A percentile compares a stretch with the other conserved stretches of the same genome.
Evolutionary conservation across 2,113 vertebrate genomes (phyloP).

Genomic region (Excalfactoria chinensis): DNA sequence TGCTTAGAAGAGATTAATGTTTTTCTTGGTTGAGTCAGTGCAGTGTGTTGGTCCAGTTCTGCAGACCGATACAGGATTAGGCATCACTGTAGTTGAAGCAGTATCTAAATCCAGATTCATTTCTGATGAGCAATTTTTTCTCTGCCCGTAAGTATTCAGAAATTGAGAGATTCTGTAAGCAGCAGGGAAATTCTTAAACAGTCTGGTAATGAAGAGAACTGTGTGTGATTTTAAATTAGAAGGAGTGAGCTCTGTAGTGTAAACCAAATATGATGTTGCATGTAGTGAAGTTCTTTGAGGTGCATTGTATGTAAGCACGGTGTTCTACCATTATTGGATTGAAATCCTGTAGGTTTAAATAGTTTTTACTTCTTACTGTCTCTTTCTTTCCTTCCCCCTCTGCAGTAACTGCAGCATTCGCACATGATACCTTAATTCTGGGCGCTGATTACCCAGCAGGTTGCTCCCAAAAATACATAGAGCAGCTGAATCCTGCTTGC

Average conservation of each 20-base stretch:
- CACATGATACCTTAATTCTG: not conserved
- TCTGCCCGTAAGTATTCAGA: not conserved
- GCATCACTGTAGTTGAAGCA: not conserved
- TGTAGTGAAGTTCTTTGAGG: not conserved
- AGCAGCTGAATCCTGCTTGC: not conserved
- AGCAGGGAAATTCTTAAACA: not conserved
- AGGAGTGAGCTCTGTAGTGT: not conserved
- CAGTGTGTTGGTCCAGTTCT: not conserved
- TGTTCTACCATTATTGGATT: not conserved
- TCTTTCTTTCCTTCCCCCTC: not conserved
- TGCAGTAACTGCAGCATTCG: not conserved
- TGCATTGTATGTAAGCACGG: not conserved
- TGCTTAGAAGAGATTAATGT: not conserved
- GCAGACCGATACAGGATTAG: not conserved
- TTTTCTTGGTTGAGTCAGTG: not conserved
- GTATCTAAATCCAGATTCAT: not conserved
- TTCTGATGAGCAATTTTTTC: not conserved
- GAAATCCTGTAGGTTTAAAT: not conserved
- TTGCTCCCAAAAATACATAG: constrained; percentile 26
- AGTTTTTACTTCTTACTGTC: not conserved
- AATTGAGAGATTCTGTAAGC: not conserved
- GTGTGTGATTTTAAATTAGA: not conserved
- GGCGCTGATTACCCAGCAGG: constrained; percentile 30
- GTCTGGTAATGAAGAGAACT: not conserved
- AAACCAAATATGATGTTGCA: not conserved